Evolutionary conservation across 2,888 invertebrate species (phyloP), one percentile per base, ranked within the genome.

Genomic region (Acanthosepion pharaonis): DNA sequence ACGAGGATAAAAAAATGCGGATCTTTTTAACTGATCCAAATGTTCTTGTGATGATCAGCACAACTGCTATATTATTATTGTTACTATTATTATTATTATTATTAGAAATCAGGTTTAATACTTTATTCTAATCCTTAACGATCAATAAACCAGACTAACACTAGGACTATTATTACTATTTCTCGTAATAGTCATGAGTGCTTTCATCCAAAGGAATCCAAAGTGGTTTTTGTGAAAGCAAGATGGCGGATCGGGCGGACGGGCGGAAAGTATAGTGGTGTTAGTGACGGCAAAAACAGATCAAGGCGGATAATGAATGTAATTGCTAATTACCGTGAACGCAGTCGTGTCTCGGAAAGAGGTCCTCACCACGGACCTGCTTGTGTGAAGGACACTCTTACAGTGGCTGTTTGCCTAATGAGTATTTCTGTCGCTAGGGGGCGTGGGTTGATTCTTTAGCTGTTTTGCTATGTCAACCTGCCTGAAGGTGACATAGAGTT

Each of bases 291-390:
- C 33, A n/a, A 78, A 78, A 78, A 78, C 78, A 78, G 78, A 78
- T 78, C 78, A 78, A 78, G 78, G 78, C 78, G 78, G 78, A 78
- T 78, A 78, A 78, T 78, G n/a, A 78, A 78, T 78, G 78, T 78
- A 78, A 78, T 78, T 78, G 78, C 78, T 78, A 78, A 78, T 78
- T 78, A 78, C 78, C 5, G 15, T 33, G 78, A 78, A 78, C 11
- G 78, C n/a, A 8, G n/a, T 18, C 78, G 78, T 78, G 78, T 78
- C 78, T 78, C 78, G 78, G 78, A 78, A 78, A 78, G 78, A 78
- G 78, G 78, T 78, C 78, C 33, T 78, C 78, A 78, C 78, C 78
- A 18, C 78, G 78, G 78, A 33, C 78, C 78, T 33, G 78, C 78
- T 33, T 33, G 33, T 78, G 78, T 78, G 78, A 78, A 78, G 78